Conservation (phyloP, 2,888 invertebrate genomes). For the Lasioglossum pauxillum region DNA sequence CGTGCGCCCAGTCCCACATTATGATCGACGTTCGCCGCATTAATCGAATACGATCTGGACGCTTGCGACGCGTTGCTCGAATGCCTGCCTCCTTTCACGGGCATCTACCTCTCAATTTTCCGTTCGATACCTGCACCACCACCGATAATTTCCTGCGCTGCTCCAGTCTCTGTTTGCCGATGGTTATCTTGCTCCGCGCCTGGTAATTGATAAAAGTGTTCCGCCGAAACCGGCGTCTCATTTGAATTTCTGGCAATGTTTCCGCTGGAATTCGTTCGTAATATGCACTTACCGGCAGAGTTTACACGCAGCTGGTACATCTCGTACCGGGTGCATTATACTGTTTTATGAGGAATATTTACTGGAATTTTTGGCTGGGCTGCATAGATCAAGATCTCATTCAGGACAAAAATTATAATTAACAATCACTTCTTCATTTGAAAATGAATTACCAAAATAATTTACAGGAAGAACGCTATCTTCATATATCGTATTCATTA, state of each 20-base stretch:
- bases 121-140: not conserved
- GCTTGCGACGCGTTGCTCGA: conserved; percentile 39
- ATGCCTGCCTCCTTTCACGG: conserved; percentile 33
- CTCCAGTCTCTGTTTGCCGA: not conserved
- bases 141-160: not conserved
- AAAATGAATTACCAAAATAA: not conserved
- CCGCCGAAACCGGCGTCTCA: not conserved
- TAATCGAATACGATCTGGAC: conserved; percentile 65
- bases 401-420: not conserved
- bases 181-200: not conserved
- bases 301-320: not conserved
- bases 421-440: too few relatives aligned
- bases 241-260: not conserved
- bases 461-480: not conserved
- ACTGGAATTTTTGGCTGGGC: not conserved
- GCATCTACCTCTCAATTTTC: conserved; percentile 5
- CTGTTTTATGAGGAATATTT: not conserved
- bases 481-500: not conserved
- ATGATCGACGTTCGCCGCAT: conserved; percentile 72
- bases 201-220: conserved; percentile 4
- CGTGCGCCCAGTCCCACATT: conserved; percentile 65
- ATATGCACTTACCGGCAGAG: not conserved
- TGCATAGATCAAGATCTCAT: too few relatives aligned
- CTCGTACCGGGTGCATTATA: not conserved
- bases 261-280: not conserved